Base-by-base conservation (phyloP, 2,888 invertebrate species). In the Ommatoiulus sabulosus region DNA sequence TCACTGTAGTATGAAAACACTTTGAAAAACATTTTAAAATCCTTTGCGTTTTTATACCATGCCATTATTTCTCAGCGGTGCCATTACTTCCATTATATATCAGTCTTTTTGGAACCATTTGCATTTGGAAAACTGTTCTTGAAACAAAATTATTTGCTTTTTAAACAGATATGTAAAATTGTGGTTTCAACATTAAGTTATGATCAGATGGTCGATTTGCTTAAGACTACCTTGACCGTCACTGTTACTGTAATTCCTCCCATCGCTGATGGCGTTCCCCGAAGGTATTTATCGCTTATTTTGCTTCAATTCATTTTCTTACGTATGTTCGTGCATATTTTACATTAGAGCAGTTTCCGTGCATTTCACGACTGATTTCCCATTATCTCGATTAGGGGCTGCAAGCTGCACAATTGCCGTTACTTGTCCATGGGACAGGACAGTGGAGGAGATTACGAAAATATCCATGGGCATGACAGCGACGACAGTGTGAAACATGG, bases 141-240 rank as follows among this genome's bases (percentile, higher is more conserved):
- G 2, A 35, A 35, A 35, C 35, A 35, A 35, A 35, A 35, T 35
- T 35, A 35, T 35, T 17, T 87, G 52, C 86, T 24, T 35, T 48
- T 88, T n/a, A 88, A 87, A 15, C 90, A 93, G 93, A 97, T 97
- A 91, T 97, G 97, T 92, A 96, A 97, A 92, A 96, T 97, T 43
- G 97, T 97, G 48, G 97, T 97, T 46, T 96, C 97, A 5, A 97
- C 97, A 0, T 93, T 98, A 90, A 96, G 95, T 52, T 97, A 98
- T 93, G 97, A 97, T 92, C 97, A 97, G 93, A 97, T 98, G 95
- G 97, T 98, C 52, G 98, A 98, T 93, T 93, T 98, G 90, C 93
- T 98, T 89, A 96, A 97, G 93, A 98, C 97, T 0, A 97, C 97
- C 6, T 95, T 96, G 90, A 96, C 96, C 86, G 97, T 98, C 88